A percentile compares a stretch with the other conserved stretches of the same genome.
Evolutionary conservation across 1,140 invertebrate species (phyloP).

Genomic region (Galleria mellonella): DNA sequence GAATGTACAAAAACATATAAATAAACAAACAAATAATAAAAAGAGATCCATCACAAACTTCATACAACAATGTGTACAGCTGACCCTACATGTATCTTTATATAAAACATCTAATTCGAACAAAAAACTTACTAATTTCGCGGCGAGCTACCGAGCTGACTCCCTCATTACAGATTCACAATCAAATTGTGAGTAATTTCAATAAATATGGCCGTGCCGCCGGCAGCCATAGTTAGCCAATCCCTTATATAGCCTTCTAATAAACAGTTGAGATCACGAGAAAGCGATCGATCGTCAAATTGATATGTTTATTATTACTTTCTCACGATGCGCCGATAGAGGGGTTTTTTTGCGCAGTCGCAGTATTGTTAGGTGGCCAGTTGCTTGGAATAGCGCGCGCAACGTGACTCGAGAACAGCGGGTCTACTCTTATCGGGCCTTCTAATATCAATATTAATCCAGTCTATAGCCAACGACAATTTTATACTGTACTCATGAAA

Average conservation of each 20-base stretch:
- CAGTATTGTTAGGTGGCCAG: background rate
- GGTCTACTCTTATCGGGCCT: no score
- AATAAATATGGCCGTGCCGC: constrained; percentile 56
- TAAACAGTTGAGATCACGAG: constrained; percentile 67
- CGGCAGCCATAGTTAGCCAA: constrained; percentile 38
- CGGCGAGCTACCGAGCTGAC: constrained; percentile 54
- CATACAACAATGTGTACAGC: no score
- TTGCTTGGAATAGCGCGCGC: no score
- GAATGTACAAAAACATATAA: no score
- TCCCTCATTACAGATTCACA: constrained; percentile 57
- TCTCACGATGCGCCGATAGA: constrained; percentile 61
- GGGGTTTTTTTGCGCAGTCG: constrained; percentile 2
- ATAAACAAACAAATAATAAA: no score
- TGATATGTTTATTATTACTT: constrained; percentile 70
- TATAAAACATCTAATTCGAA: constrained; percentile 54
- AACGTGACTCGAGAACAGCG: no score
- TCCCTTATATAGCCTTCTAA: constrained; percentile 58
- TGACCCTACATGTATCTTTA: no score
- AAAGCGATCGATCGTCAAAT: constrained; percentile 64
- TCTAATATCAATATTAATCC: no score
- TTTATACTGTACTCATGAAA: no score
- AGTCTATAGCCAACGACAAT: no score
- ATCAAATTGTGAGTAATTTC: constrained; percentile 69
- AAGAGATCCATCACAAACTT: no score
- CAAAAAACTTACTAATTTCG: constrained; percentile 58